Evolutionary conservation across 2,797 vertebrate genomes (phyloP).

Genomic region (Synanceia verrucosa): DNA sequence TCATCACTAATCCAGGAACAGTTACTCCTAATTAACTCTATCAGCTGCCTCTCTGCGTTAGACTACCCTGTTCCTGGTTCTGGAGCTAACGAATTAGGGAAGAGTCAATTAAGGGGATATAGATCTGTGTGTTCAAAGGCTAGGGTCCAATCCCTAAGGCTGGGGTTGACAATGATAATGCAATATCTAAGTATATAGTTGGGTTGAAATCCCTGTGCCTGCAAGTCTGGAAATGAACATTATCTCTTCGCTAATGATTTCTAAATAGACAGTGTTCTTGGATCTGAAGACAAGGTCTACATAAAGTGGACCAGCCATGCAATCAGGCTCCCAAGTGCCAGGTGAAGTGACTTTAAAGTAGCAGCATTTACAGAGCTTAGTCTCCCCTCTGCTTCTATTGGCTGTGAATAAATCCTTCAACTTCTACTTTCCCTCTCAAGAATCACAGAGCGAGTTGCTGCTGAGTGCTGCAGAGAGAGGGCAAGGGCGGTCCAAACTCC

Average conservation of each 20-base stretch:
- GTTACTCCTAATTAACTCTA: conserved; percentile 65
- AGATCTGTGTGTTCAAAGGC: conserved; percentile 55
- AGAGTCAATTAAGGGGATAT: conserved; percentile 63
- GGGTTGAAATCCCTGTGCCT: conserved; percentile 17
- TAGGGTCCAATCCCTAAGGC: conserved; percentile 38
- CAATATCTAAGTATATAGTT: conserved; percentile 20
- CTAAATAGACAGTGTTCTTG: conserved; percentile 35
- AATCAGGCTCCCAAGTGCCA: conserved; percentile 33
- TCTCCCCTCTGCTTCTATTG: conserved; percentile 7
- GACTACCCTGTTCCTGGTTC: conserved; percentile 39
- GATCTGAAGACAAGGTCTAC: conserved; percentile 4
- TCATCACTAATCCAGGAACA: conserved; percentile 67
- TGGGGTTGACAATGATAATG: conserved; percentile 26
- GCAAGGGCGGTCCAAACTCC: background rate
- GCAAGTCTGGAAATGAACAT: conserved; percentile 33
- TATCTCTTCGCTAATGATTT: conserved; percentile 25
- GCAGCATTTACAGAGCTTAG: conserved; percentile 5
- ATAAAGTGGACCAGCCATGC: conserved; percentile 23
- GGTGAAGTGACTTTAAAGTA: conserved; percentile 17
- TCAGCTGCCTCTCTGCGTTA: conserved; percentile 42
- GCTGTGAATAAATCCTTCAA: conserved; percentile 35
- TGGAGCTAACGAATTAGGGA: conserved; percentile 37
- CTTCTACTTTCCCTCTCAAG: background rate
- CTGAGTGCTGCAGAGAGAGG: conserved; percentile 20
- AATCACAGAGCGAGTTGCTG: conserved; percentile 15